These are phyloP conservation scores for Caiman crocodilus DNA, from an alignment of 2,797 vertebrate species.

Conservation along the genomic window DNA sequence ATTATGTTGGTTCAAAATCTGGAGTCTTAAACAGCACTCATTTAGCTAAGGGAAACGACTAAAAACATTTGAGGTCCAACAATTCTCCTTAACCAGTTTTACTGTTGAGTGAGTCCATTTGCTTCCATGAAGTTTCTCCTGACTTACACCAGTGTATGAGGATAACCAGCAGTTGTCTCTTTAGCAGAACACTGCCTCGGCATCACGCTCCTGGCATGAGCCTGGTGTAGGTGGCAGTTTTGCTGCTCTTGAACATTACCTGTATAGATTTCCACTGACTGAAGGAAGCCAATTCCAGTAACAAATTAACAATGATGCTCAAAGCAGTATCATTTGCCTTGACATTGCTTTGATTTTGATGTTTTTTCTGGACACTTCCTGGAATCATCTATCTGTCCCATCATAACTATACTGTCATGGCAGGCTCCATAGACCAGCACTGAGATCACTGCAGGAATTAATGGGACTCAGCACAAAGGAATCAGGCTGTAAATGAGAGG, in stretches of 20 bases:
- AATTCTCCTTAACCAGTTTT: neutral
- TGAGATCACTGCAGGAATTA: neutral
- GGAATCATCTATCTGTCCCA: neutral
- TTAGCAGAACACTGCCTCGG: neutral
- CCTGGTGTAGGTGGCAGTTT: neutral
- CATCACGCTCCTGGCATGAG: neutral
- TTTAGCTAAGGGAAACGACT: neutral
- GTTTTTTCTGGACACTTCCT: neutral
- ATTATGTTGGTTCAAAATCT: neutral
- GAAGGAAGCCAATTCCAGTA: neutral
- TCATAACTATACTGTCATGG: neutral
- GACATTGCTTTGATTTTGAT: conserved; percentile 20
- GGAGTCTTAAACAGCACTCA: neutral
- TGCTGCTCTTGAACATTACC: neutral
- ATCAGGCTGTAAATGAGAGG: neutral
- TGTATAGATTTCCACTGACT: neutral
- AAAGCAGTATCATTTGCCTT: conserved; percentile 19
- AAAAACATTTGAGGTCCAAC: neutral
- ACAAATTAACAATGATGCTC: neutral
- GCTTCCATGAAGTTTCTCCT: neutral
- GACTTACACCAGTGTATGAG: neutral
- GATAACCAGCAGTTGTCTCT: neutral
- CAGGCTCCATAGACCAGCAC: neutral
- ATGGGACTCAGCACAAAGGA: neutral
- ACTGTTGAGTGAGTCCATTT: neutral